Evolutionary conservation across 1,140 invertebrate genomes (phyloP).

Genomic region (Caenorhabditis latens): DNA sequence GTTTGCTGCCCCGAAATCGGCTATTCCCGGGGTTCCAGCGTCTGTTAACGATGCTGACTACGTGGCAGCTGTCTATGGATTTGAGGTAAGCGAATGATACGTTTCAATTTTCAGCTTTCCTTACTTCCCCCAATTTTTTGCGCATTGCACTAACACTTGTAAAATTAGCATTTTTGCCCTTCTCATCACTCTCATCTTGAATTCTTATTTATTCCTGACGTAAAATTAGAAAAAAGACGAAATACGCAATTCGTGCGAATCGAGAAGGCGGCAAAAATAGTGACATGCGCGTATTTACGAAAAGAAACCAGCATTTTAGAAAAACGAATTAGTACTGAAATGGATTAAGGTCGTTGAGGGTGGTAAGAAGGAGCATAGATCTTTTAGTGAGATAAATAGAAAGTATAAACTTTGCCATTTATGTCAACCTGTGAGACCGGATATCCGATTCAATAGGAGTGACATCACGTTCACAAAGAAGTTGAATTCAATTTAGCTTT

Average conservation of each 20-base stretch:
- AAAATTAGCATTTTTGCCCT: too few relatives aligned
- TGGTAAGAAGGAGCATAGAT: too few relatives aligned
- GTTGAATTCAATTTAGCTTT: too few relatives aligned
- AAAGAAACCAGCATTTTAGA: background rate
- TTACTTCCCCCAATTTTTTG: background rate
- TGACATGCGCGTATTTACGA: background rate
- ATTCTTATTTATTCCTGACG: background rate
- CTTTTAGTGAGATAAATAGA: too few relatives aligned
- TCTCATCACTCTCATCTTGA: background rate
- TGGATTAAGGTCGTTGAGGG: too few relatives aligned
- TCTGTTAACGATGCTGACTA: background rate
- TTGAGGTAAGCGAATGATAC: background rate
- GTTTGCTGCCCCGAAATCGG: background rate
- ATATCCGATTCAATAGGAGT: too few relatives aligned
- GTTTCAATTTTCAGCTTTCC: too few relatives aligned
- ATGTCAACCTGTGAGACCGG: too few relatives aligned
- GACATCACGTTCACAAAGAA: too few relatives aligned
- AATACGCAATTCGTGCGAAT: background rate
- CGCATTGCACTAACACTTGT: too few relatives aligned
- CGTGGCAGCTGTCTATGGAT: slow-evolving; percentile 28
- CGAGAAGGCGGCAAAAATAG: background rate
- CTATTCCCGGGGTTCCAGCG: background rate
- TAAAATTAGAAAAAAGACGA: too few relatives aligned
- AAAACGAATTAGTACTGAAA: background rate
- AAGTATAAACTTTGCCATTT: too few relatives aligned